These are phyloP conservation scores for Thamnaconus septentrionalis DNA, from an alignment of 2,113 vertebrate genomes.

Conservation along the genomic window DNA sequence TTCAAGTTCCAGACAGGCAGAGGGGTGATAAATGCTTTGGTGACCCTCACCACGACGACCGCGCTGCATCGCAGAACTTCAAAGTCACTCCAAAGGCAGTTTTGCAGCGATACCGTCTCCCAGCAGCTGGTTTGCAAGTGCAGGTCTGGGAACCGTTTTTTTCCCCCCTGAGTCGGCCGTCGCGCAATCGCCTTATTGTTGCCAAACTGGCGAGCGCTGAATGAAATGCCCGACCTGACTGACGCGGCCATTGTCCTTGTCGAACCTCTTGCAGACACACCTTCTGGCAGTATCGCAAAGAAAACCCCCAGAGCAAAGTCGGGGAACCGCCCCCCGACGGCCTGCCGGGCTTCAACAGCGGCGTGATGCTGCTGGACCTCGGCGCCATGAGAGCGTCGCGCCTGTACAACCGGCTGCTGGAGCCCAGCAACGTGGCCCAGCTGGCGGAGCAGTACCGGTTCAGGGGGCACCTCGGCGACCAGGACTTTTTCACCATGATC, in stretches of 20 bases:
- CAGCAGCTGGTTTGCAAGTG: too few species aligned
- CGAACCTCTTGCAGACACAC: slow-evolving; percentile 81
- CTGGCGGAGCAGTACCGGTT: slow-evolving; percentile 91
- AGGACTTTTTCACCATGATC: slow-evolving; percentile 98
- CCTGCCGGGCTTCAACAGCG: slow-evolving; percentile 94
- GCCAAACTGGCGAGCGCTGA: too few species aligned
- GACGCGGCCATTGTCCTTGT: neutral
- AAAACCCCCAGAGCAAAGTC: slow-evolving; percentile 87
- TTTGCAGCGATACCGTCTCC: too few species aligned
- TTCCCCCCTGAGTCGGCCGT: too few species aligned
- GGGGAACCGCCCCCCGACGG: slow-evolving; percentile 89
- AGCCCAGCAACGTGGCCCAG: slow-evolving; percentile 79
- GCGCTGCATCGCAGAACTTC: too few species aligned
- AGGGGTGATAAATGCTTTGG: too few species aligned
- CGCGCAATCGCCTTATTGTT: too few species aligned
- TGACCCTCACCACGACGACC: too few species aligned
- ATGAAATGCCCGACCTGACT: neutral
- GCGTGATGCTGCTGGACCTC: slow-evolving; percentile 90
- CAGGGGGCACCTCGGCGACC: slow-evolving; percentile 93
- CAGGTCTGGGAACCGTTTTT: too few species aligned
- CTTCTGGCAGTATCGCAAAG: slow-evolving; percentile 96
- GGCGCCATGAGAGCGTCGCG: slow-evolving; percentile 87
- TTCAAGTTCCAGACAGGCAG: slow-evolving; percentile 1
- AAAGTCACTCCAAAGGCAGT: too few species aligned
- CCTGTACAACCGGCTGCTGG: slow-evolving; percentile 87